Base-by-base conservation (phyloP, 2,113 vertebrate genomes). In the Galemys pyrenaicus region DNA sequence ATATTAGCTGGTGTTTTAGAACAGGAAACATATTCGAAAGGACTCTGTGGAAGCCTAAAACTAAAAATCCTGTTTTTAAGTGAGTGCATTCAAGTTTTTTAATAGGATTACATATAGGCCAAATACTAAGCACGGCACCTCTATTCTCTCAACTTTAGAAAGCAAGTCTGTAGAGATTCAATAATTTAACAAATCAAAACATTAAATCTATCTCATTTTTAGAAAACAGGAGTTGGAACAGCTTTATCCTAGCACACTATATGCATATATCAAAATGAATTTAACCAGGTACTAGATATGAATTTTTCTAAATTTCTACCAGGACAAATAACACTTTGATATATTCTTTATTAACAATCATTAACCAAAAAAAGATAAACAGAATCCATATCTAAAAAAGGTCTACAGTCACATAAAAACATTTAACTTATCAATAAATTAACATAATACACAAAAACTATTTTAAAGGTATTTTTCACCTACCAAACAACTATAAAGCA, bases 1-100 rank as follows among this genome's bases (percentile, higher is more conserved):
- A 75, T 35, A 96, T 24, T 95, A 90, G 78, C 83, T 85, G 54
- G 15, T 64, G 68, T 94, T 81, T 86, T 74, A 73, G 73, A 91
- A 96, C 85, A 97, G 96, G 82, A 98, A 97, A 96, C 32, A 86
- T 77, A 80, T 84, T 96, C 91, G 94, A 30, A 96, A 95, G 44
- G 30, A 85, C 70, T 60, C 60, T 51, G 51, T 51, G 64, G 68
- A 96, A 54, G 85, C 54, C 82, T 67, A 84, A 9, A 96, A 82
- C 17, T 56, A 74, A 88, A 95, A 97, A 97, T 93, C 49, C 92
- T 92, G 94, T 95, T 96, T 97, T 94, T 56, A 94, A 88, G 19
- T 68, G 62, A 54, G 7, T 67, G 37, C 26, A 26, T 65, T 13
- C 67, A 28, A 81, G 78, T 19, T n/a, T 56, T 56, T 56, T 56